Percentiles rank a stretch among this genome's conserved stretches.
phyloP scores from a whole-genome alignment of 1,140 invertebrate genomes.

The Fopius arisanus region DNA sequence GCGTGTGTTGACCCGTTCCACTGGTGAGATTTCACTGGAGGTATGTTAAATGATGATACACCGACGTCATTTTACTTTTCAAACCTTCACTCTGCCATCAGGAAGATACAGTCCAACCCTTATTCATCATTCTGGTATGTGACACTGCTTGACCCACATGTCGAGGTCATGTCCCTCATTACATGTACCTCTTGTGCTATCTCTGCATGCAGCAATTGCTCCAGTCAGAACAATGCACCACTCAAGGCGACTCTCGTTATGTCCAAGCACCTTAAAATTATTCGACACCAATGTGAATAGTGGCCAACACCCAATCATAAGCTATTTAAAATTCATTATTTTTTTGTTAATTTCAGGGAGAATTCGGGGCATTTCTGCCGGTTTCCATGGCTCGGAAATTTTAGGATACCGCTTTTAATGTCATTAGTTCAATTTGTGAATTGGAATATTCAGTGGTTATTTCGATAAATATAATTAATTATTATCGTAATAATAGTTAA shows the following conservation, averaged over 20 bases:
- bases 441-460: too few relatives aligned
- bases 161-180: conserved; percentile 55
- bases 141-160: conserved; percentile 57
- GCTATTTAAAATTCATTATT: too few relatives aligned
- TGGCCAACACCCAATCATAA: too few relatives aligned
- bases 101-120: conserved; percentile 36
- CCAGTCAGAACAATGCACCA: background rate
- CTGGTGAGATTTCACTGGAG: background rate
- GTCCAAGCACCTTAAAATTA: background rate
- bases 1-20: background rate
- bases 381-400: too few relatives aligned
- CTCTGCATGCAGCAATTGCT: background rate
- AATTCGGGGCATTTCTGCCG: too few relatives aligned
- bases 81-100: background rate
- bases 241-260: background rate
- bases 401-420: too few relatives aligned
- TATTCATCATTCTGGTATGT: conserved; percentile 42
- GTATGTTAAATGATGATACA: background rate
- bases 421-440: too few relatives aligned
- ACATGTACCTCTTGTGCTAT: conserved; percentile 47
- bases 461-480: too few relatives aligned
- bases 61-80: background rate
- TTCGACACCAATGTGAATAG: background rate
- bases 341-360: too few relatives aligned
- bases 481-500: too few relatives aligned